Evolutionary conservation across 2,113 vertebrate genomes (phyloP), one percentile per base, ranked within the genome.

Genomic region (Sialia sialis): DNA sequence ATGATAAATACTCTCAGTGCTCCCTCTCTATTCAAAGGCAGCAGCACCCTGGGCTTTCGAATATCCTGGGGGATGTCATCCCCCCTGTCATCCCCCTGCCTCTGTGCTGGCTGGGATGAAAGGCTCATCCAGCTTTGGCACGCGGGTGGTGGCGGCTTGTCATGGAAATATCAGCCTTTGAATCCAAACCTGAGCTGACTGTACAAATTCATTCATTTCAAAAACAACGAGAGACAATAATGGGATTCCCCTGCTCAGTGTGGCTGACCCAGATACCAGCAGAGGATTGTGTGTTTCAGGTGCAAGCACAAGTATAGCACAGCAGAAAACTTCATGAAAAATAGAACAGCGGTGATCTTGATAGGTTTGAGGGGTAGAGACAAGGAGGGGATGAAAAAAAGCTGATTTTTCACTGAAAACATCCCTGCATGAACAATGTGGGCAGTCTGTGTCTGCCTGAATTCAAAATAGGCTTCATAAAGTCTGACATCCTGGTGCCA

Each of bases 141-240:
- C 1, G 0, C 1, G 0, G 41, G 30, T 20, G 75, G 44, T 0
- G 0, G 68, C 1, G 0, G 41, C 87, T 67, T 55, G 5, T 84
- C 48, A 2, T 36, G 49, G 68, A 86, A 67, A 27, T 38, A 58
- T 7, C 77, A 59, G 59, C 3, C 1, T 79, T 85, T 48, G 92
- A 89, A 85, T 90, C n/a, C 86, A 79, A 83, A 62, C 74, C 79
- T 82, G 84, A 94, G 69, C 84, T 94, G 89, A 49, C 89, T 87
- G 58, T 39, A 77, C 55, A 77, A 79, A 92, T 58, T 46, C 64
- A 89, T 94, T 96, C 64, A 75, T 68, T 96, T 64, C 59, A 72
- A n/a, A 56, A 44, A 38, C 2, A 3, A 39, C 25, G 6, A 83
- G 75, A 67, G 85, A 60, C 76, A 86, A 68, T 92, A 95, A 89